A percentile compares a stretch with the other conserved stretches of the same genome.
These are phyloP conservation scores for Anisognathus igniventris DNA, from an alignment of 2,797 vertebrate genomes.

Conservation along the genomic window DNA sequence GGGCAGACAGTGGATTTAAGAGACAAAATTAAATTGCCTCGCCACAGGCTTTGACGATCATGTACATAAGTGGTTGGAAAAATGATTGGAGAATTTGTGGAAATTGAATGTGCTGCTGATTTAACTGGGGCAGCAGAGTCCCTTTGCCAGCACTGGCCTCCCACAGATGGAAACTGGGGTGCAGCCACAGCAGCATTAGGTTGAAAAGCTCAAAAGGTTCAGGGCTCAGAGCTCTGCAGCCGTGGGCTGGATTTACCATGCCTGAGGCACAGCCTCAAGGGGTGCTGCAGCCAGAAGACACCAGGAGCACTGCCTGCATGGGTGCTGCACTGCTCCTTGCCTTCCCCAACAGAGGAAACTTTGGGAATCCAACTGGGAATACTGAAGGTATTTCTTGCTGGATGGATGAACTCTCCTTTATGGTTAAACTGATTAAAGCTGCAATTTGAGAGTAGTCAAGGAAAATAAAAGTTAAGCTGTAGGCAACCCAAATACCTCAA, in stretches of 20 bases:
- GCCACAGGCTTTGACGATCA: not conserved
- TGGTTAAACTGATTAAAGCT: not conserved
- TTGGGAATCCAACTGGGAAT: not conserved
- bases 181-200: accelerated
- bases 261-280: not conserved
- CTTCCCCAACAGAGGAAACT: not conserved
- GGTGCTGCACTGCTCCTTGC: accelerated
- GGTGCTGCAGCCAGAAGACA: not conserved
- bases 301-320: not conserved
- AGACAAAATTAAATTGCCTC: not conserved
- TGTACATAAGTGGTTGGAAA: not conserved
- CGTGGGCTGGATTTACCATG: not conserved
- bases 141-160: not conserved
- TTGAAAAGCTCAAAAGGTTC: not conserved
- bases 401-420: not conserved
- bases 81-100: not conserved
- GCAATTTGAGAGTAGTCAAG: not conserved
- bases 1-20: not conserved
- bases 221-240: not conserved
- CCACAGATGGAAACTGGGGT: accelerated
- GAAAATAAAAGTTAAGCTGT: not conserved
- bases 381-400: not conserved
- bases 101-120: not conserved
- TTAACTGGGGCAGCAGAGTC: not conserved
- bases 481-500: not conserved